Evolutionary conservation across 2,888 invertebrate species (phyloP).

Genomic region (Anthophora plumipes): DNA sequence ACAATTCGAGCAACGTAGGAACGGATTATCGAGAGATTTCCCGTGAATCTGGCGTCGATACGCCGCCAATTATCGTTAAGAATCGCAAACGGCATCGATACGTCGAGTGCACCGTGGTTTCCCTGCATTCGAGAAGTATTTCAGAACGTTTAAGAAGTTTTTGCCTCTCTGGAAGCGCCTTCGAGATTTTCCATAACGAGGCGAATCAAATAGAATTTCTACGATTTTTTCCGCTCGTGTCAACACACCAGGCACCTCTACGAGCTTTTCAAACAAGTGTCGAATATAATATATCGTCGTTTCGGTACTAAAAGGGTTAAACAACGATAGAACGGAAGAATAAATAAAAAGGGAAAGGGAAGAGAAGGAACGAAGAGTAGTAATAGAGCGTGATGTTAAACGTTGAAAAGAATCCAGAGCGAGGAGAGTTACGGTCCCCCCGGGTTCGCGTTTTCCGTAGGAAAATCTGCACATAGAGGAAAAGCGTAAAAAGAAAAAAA

Average conservation of each 20-base stretch:
- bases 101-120: constrained; percentile 22
- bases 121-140: constrained; percentile 30
- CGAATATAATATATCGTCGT: too few relatives aligned
- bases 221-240: constrained; percentile 30
- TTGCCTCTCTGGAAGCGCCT: constrained; percentile 18
- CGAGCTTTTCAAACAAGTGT: too few relatives aligned
- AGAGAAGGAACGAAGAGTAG: background rate
- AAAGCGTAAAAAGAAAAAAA: too few relatives aligned
- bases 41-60: constrained; percentile 17
- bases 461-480: constrained; percentile 23
- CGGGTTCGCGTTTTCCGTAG: background rate
- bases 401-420: constrained; percentile 32
- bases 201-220: too few relatives aligned
- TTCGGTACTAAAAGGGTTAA: too few relatives aligned
- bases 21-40: constrained; percentile 19
- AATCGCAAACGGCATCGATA: constrained; percentile 25
- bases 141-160: constrained; percentile 16
- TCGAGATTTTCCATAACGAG: constrained; percentile 67
- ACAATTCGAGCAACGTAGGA: background rate
- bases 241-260: too few relatives aligned
- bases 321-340: too few relatives aligned
- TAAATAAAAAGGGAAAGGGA: background rate
- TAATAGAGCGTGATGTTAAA: constrained; percentile 15
- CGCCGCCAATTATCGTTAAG: constrained; percentile 48
- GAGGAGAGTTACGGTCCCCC: constrained; percentile 6